Evolutionary conservation across 2,113 vertebrate species (phyloP).

Genomic region (Trichechus manatus): DNA sequence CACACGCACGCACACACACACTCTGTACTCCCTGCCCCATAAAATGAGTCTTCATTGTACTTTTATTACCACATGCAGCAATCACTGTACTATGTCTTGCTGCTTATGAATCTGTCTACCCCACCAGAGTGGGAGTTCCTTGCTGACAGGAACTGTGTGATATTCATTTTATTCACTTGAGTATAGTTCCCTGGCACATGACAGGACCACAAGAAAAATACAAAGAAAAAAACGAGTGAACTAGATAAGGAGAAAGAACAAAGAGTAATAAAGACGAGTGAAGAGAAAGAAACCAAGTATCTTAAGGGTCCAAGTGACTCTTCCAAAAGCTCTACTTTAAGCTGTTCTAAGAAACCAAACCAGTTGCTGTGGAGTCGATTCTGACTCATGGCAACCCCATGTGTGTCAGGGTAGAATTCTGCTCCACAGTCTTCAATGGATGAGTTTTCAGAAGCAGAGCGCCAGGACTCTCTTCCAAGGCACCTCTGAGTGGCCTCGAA

Average conservation of each 20-base stretch:
- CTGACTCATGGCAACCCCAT: no score
- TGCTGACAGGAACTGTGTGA: not conserved
- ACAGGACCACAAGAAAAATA: not conserved
- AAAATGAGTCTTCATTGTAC: not conserved
- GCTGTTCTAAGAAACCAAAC: not conserved
- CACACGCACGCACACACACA: no score
- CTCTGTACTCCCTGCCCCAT: no score
- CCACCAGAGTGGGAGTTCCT: not conserved
- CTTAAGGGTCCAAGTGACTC: not conserved
- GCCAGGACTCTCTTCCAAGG: not conserved
- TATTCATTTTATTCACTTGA: not conserved
- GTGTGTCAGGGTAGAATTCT: no score
- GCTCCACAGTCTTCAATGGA: no score
- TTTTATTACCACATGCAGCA: accelerated
- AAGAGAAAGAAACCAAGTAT: not conserved
- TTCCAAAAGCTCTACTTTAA: not conserved
- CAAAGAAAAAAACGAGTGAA: not conserved
- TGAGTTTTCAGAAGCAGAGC: not conserved
- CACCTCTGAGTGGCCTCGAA: not conserved
- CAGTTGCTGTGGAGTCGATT: no score
- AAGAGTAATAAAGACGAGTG: not conserved
- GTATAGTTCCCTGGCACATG: not conserved
- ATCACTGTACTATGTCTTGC: not conserved
- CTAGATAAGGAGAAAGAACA: not conserved
- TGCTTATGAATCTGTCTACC: not conserved